phyloP scores from a whole-genome alignment of 2,113 vertebrate genomes.

The Ptilorrhoa leucosticta region DNA sequence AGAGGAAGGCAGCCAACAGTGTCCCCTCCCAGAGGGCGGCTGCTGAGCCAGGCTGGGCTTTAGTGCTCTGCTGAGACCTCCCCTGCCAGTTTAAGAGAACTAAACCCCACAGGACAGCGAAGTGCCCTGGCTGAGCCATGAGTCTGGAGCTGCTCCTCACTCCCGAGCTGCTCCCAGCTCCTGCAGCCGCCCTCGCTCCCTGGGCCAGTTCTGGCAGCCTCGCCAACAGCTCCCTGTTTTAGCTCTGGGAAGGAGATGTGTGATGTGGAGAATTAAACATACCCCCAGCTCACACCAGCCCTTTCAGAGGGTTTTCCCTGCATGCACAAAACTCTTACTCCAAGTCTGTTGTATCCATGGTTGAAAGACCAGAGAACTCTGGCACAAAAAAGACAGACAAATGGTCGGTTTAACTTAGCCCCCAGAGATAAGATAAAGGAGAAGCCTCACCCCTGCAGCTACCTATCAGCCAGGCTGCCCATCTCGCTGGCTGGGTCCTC shows the following conservation, averaged over 20 bases:
- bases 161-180: background rate
- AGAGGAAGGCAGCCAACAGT: background rate
- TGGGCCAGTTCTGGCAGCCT: background rate
- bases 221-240: background rate
- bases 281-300: background rate
- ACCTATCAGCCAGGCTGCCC: too few relatives aligned
- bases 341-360: too few relatives aligned
- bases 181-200: background rate
- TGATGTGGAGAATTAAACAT: background rate
- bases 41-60: background rate
- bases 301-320: background rate
- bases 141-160: background rate
- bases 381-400: too few relatives aligned
- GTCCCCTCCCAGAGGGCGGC: background rate
- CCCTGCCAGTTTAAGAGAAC: background rate
- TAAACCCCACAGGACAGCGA: background rate
- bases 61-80: background rate
- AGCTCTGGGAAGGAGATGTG: background rate
- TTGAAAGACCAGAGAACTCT: too few relatives aligned
- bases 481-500: too few relatives aligned
- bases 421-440: too few relatives aligned
- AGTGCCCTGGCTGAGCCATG: background rate
- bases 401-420: too few relatives aligned
- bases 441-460: too few relatives aligned
- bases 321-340: background rate